phyloP scores from a whole-genome alignment of 2,113 vertebrate species.

The Cryptotis parvus region DNA sequence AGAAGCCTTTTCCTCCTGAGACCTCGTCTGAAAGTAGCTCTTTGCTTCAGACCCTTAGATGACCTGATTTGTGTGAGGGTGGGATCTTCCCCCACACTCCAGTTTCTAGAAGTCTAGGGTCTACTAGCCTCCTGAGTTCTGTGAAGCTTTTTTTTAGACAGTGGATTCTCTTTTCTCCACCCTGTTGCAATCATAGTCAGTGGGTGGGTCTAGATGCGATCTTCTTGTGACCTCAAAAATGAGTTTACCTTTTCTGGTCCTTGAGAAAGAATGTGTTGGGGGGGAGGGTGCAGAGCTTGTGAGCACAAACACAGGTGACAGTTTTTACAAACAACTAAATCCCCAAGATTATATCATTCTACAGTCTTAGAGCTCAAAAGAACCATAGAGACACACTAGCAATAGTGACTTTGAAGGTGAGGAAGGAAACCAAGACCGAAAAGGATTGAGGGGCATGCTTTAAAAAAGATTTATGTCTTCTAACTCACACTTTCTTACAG shows the following conservation, averaged over 20 bases:
- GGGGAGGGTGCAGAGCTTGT: background rate
- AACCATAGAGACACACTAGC: background rate
- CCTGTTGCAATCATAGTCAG: background rate
- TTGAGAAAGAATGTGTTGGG: background rate
- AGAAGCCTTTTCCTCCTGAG: background rate
- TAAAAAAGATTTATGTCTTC: background rate
- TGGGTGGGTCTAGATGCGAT: background rate
- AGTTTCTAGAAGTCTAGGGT: background rate
- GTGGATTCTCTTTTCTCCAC: background rate
- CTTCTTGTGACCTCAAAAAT: constrained; percentile 27
- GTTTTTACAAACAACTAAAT: constrained; percentile 29
- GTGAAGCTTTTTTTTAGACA: background rate
- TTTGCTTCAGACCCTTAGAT: background rate
- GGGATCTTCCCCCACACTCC: background rate
- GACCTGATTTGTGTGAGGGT: background rate
- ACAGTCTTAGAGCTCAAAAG: background rate
- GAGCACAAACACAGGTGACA: constrained; percentile 25
- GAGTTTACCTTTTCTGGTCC: background rate
- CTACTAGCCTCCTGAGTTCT: background rate
- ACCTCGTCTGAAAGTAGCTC: background rate
- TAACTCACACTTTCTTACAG: background rate
- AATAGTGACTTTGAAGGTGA: constrained; percentile 4
- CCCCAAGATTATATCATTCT: background rate
- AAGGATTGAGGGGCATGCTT: constrained; percentile 1
- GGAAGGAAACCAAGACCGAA: constrained; percentile 34